Evolutionary conservation across 2,888 invertebrate species (phyloP).

Genomic region (Ferrisia virgata): DNA sequence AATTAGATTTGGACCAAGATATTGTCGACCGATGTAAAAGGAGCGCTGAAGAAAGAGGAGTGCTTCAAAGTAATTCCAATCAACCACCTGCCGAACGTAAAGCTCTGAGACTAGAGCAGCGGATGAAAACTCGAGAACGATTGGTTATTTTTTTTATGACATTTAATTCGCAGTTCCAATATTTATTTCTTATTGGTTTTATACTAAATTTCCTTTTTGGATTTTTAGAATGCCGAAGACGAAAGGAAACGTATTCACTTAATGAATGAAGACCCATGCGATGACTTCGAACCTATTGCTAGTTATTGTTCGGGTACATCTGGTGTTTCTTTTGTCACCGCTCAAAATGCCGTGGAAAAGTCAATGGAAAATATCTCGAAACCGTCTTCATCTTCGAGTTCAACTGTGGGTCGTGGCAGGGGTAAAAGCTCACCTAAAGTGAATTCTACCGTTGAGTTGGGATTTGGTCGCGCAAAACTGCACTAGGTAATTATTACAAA

Average conservation of each 20-base stretch:
- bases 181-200: neutral
- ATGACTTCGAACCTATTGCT: neutral
- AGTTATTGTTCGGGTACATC: neutral
- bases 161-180: neutral
- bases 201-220: neutral
- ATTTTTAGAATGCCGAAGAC: slow-evolving; percentile 5
- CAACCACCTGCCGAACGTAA: neutral
- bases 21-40: neutral
- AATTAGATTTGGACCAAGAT: neutral
- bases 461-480: neutral
- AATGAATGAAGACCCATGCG: neutral
- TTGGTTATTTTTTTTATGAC: neutral
- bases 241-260: neutral
- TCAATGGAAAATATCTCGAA: neutral
- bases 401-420: neutral
- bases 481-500: neutral
- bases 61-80: neutral
- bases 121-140: neutral
- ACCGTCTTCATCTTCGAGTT: neutral
- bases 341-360: neutral
- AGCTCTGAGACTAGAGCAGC: neutral
- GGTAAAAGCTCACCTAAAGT: neutral
- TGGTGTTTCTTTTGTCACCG: neutral
- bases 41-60: neutral
- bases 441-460: neutral